Base-by-base conservation (phyloP, 2,113 vertebrate species). In the Candoia aspera region DNA sequence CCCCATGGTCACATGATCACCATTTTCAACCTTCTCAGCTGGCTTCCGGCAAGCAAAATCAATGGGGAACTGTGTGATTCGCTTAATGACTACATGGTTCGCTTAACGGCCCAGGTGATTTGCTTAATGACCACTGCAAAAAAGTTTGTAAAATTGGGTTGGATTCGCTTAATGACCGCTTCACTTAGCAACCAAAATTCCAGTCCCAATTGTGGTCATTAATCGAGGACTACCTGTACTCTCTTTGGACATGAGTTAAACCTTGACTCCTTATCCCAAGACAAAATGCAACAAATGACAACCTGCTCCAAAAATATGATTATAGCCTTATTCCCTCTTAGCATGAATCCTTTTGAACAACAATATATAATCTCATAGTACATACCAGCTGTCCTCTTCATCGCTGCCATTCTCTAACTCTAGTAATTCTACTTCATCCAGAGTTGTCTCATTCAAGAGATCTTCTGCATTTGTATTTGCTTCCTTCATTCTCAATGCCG, bases 331-430 rank as follows among this genome's bases (percentile, higher is more conserved):
- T 0, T 9, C 10, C 89, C n/a, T 89, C 19, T 53, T 90, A 83
- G 89, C 13, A 23, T 0, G 57, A 83, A 8, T 4, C 49, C 8
- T 89, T 54, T 42, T 21, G 15, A 88, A 6, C 29, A 29, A 87
- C 49, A 68, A 26, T 8, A 11, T 19, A 0, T 6, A 8, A 37
- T 21, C 73, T 6, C 10, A 68, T 3, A 8, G 21, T 84, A 97
- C 98, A 0, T 98, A 99, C 98, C 99, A 99, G 92, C 98, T 98
- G 42, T 98, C 98, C 1, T 98, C 98, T 19, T 98, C 98, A 8
- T 98, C 98, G 0, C 92, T 96, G 94, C 97, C 98, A 8, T 97
- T 98, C 57, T 98, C 98, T 91, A 99, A 97, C 93, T 99, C 98
- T 0, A 99, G 94, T 92, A 98, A 97, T 54, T 98, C 98, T 91